Conservation (phyloP, 2,888 invertebrate genomes). For the Metellina segmentata region DNA sequence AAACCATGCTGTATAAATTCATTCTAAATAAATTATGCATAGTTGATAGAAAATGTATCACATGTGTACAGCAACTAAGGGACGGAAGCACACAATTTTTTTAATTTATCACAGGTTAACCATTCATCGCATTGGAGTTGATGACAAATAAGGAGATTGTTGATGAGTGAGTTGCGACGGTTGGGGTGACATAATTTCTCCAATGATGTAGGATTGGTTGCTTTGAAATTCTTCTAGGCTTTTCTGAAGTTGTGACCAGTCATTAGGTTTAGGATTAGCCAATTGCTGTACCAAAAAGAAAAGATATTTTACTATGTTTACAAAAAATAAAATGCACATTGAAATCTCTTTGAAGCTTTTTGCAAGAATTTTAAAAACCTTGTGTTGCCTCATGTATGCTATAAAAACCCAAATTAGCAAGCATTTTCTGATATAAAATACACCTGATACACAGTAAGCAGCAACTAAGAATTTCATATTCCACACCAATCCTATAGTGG, state of each 20-base stretch:
- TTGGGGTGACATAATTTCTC: slow-evolving; percentile 49
- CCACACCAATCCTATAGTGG: no score
- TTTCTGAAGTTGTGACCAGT: slow-evolving; percentile 95
- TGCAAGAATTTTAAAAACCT: background rate
- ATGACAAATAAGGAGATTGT: slow-evolving; percentile 49
- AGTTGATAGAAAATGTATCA: no score
- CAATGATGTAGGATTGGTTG: slow-evolving; percentile 87
- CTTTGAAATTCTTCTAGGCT: slow-evolving; percentile 95
- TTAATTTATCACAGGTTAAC: slow-evolving; percentile 41
- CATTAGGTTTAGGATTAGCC: slow-evolving; percentile 94
- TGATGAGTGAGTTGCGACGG: slow-evolving; percentile 18
- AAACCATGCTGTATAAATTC: no score
- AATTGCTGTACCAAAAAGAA: slow-evolving; percentile 85
- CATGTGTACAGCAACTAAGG: background rate
- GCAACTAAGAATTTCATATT: background rate
- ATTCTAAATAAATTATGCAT: no score
- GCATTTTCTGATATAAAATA: background rate
- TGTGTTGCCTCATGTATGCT: background rate
- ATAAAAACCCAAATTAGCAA: background rate
- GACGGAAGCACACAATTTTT: slow-evolving; percentile 18
- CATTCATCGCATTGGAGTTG: slow-evolving; percentile 55
- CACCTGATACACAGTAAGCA: background rate
- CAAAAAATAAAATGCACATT: background rate
- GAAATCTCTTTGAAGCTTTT: background rate
- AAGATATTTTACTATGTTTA: background rate